These are phyloP conservation scores for Callosobruchus maculatus DNA, from an alignment of 2,888 invertebrate genomes.

Conservation along the genomic window DNA sequence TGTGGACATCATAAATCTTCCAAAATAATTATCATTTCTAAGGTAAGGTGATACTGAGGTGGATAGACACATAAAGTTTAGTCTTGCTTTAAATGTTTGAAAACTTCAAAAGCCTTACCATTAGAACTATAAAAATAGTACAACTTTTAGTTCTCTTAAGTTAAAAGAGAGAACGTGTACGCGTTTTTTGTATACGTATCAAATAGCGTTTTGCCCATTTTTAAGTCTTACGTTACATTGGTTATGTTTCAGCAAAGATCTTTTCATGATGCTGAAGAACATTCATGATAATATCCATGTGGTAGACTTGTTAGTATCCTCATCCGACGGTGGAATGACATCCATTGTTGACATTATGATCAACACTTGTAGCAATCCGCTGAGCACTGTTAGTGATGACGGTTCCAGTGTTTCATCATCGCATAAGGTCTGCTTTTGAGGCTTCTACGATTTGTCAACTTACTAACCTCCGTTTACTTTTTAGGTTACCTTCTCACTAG, in stretches of 20 bases:
- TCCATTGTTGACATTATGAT: constrained; percentile 49
- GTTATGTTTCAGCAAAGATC: constrained; percentile 27
- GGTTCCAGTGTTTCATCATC: constrained; percentile 10
- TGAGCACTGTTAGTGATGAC: constrained; percentile 14
- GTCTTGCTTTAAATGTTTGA: too few species aligned
- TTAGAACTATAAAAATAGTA: too few species aligned
- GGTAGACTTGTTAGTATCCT: constrained; percentile 47
- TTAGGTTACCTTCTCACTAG: not conserved
- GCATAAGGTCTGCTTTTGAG: not conserved
- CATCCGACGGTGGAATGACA: constrained; percentile 36
- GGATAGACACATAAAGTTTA: too few species aligned
- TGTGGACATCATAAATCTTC: too few species aligned
- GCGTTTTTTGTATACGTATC: too few species aligned
- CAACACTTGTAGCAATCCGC: constrained; percentile 25
- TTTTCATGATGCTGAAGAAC: constrained; percentile 37
- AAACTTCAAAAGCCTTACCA: too few species aligned
- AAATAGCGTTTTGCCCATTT: too few species aligned
- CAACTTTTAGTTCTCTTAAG: too few species aligned
- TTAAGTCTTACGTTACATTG: not conserved
- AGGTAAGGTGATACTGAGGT: too few species aligned
- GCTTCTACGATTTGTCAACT: not conserved
- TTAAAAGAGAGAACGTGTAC: too few species aligned
- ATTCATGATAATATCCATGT: constrained; percentile 32
- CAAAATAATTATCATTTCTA: too few species aligned
- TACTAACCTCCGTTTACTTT: not conserved